phyloP scores from a whole-genome alignment of 2,797 vertebrate genomes.

The Takifugu rubripes region DNA sequence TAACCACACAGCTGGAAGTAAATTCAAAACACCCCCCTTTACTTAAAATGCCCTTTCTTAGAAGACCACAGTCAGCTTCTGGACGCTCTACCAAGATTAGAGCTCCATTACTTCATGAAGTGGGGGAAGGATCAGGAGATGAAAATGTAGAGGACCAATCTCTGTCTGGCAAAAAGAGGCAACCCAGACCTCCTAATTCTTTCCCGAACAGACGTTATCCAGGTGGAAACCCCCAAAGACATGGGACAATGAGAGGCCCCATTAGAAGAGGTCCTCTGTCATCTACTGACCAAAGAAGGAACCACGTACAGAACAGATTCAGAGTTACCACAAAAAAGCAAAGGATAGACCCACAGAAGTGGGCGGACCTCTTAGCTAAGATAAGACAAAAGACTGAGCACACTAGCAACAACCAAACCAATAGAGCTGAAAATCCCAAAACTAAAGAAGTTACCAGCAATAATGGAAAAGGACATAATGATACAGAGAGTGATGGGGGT shows the following conservation, averaged over 20 bases:
- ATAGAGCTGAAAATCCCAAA: conserved; percentile 4
- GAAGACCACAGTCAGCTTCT: conserved; percentile 68
- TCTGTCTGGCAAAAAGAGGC: conserved; percentile 12
- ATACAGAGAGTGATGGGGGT: conserved; percentile 10
- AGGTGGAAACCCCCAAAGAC: conserved; percentile 38
- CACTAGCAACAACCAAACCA: conserved; percentile 45
- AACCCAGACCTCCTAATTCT: conserved; percentile 19
- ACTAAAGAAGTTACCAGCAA: conserved; percentile 7
- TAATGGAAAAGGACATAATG: conserved; percentile 11
- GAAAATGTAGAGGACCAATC: conserved; percentile 38
- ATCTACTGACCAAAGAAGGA: conserved; percentile 74
- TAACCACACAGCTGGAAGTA: conserved; percentile 76
- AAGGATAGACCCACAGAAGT: conserved; percentile 86
- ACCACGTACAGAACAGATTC: conserved; percentile 77
- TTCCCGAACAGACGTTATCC: conserved; percentile 36
- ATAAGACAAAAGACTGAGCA: conserved; percentile 82
- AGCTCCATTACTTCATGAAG: conserved; percentile 61
- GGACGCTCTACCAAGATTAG: conserved; percentile 70
- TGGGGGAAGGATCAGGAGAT: conserved; percentile 82
- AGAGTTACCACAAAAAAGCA: conserved; percentile 80
- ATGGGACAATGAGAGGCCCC: conserved; percentile 36
- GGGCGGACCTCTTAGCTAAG: conserved; percentile 90
- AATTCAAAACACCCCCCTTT: conserved; percentile 59
- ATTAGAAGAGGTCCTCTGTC: conserved; percentile 31
- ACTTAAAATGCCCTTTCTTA: conserved; percentile 53